Evolutionary conservation across 2,888 invertebrate species (phyloP).

Genomic region (Morinoia aosen): DNA sequence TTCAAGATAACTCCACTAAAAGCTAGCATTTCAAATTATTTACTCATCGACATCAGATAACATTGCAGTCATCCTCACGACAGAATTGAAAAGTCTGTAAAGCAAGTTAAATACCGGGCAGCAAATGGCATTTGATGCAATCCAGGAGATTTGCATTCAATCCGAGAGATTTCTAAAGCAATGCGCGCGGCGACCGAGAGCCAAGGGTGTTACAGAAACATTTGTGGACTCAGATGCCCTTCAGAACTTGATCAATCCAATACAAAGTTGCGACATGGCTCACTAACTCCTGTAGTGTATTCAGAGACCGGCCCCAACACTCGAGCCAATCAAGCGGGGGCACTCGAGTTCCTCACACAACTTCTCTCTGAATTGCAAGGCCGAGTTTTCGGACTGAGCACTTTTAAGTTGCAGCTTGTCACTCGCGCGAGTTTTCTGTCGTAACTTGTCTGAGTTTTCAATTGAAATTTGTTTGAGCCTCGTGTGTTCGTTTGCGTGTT

Average conservation of each 20-base stretch:
- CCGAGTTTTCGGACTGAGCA: background rate
- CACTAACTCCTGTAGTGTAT: background rate
- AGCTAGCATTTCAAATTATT: no score
- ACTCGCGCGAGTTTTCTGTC: background rate
- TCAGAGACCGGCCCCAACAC: background rate
- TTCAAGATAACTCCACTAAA: no score
- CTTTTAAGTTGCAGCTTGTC: background rate
- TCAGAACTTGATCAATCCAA: conserved; percentile 4
- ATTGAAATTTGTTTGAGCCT: background rate
- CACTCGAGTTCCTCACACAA: background rate
- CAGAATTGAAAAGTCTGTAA: background rate
- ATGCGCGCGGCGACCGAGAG: background rate
- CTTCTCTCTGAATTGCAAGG: background rate
- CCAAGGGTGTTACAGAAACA: background rate
- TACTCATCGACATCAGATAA: background rate
- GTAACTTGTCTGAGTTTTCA: background rate
- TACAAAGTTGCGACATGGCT: background rate
- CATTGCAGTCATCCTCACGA: background rate
- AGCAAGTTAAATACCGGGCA: background rate
- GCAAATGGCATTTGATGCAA: background rate
- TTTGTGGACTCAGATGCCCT: background rate
- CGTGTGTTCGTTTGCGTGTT: background rate
- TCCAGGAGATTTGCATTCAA: background rate
- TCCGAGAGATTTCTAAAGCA: background rate
- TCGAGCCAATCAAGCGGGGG: background rate